Evolutionary conservation across 2,888 invertebrate genomes (phyloP).

Genomic region (Phania funesta): DNA sequence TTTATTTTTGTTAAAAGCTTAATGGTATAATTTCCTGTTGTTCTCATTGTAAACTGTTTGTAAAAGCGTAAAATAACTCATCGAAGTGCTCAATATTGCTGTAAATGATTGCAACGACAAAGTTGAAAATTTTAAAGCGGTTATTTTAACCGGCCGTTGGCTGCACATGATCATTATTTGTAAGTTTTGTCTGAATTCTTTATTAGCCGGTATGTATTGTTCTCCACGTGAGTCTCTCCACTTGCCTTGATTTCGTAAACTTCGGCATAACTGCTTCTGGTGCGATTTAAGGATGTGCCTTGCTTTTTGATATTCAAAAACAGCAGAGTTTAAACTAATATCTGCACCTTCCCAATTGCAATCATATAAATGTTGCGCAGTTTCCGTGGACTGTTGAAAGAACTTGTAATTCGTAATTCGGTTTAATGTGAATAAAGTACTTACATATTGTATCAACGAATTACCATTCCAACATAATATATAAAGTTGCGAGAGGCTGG

Average conservation of each 20-base stretch:
- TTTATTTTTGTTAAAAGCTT: constrained; percentile 7
- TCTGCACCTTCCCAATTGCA: constrained; percentile 76
- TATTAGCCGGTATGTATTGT: constrained; percentile 68
- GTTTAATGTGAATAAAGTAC: constrained; percentile 4
- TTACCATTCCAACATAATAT: constrained; percentile 79
- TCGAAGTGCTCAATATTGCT: constrained; percentile 78
- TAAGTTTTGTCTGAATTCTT: constrained; percentile 72
- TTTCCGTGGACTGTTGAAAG: constrained; percentile 71
- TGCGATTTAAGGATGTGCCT: not conserved
- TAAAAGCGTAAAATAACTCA: constrained; percentile 79
- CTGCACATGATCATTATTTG: constrained; percentile 77
- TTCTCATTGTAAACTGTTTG: constrained; percentile 75
- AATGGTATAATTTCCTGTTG: constrained; percentile 47
- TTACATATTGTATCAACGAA: constrained; percentile 77
- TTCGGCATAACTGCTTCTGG: not conserved
- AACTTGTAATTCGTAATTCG: not conserved
- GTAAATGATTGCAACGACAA: constrained; percentile 78
- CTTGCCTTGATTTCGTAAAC: not conserved
- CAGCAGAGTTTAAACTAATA: not conserved
- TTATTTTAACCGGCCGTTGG: constrained; percentile 77
- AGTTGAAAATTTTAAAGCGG: constrained; percentile 78
- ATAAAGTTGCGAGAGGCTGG: constrained; percentile 77
- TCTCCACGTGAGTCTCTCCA: not conserved
- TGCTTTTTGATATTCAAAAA: constrained; percentile 1
- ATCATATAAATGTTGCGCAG: constrained; percentile 74